Evolutionary conservation across 1,140 invertebrate genomes (phyloP), one percentile per base, ranked within the genome.

Genomic region (Listronotus oregonensis): DNA sequence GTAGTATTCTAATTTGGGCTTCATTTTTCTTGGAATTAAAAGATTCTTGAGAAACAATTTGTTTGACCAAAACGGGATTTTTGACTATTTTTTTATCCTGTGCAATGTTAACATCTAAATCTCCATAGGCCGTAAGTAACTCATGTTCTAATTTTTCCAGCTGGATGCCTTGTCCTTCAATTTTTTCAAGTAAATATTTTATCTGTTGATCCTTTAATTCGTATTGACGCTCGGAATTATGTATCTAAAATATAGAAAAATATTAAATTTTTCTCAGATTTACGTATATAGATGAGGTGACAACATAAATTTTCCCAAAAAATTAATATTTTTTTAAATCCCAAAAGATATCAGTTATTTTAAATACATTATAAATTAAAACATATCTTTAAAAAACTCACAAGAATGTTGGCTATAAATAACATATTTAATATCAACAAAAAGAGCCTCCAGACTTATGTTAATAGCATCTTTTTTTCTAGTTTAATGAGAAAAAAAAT

Each of bases 141-240:
- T 79, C 78, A 59, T 73, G 68, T 70, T 80, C 77, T 11, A 80
- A 51, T 58, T 74, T 73, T 12, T 68, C 63, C 27, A 79, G 71
- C 62, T 77, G 66, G 32, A 70, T 65, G 31, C 79, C 75, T 71
- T 80, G 76, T 18, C 68, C 61, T 43, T 73, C 56, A 4, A 77
- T 50, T 42, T 73, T 66, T 18, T 71, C 57, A 12, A 69, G 54
- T 9, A 71, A 66, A 47, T 77, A 72, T 46, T 74, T 61, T 11
- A 79, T 42, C 66, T 78, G 77, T 31, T 55, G 61, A 37, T 79
- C 73, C 64, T 77, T 73, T 40, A 77, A 73, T 54, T 77, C 73
- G 6, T 50, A 63, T 51, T 75, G 64, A 6, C 75, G 66, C 11
- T 40, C 21, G 5, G 21, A 27, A 27, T 27, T 27, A 27, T 27